Evolutionary conservation across 2,113 vertebrate genomes (phyloP).

Genomic region (Petromus typicus): DNA sequence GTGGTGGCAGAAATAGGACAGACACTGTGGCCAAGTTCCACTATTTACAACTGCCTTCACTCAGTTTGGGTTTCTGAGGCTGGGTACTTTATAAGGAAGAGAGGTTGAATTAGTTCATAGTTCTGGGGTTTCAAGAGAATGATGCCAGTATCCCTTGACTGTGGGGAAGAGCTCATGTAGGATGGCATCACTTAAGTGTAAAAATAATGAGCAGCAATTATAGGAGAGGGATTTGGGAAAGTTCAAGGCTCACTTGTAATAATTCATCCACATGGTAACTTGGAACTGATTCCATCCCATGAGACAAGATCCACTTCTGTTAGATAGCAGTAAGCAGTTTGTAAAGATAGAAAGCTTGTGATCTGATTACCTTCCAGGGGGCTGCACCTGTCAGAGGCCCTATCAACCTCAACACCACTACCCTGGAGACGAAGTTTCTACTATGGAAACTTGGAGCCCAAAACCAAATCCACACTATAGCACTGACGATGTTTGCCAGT

Average conservation of each 20-base stretch:
- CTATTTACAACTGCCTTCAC: not conserved
- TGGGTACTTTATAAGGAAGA: not conserved
- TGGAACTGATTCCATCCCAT: not conserved
- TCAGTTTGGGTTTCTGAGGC: not conserved
- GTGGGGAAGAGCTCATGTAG: not conserved
- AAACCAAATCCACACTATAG: not conserved
- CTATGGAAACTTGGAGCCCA: not conserved
- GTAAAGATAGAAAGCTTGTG: not conserved
- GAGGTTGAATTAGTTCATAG: not conserved
- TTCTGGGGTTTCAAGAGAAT: not conserved
- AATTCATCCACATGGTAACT: not conserved
- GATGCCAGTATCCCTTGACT: not conserved
- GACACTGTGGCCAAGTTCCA: not conserved
- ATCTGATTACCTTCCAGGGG: not conserved
- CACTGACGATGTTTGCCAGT: not conserved
- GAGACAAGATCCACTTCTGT: not conserved
- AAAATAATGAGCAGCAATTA: too few relatives aligned
- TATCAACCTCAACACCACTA: too few relatives aligned
- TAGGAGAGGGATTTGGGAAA: too few relatives aligned
- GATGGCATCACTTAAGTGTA: too few relatives aligned
- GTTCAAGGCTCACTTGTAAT: not conserved
- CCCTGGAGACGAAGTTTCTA: not conserved
- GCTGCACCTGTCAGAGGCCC: not conserved
- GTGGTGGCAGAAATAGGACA: not conserved
- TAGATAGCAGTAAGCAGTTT: not conserved